Evolutionary conservation across 2,888 invertebrate genomes (phyloP), one percentile per base, ranked within the genome.

Genomic region (Acutogordius australiensis): DNA sequence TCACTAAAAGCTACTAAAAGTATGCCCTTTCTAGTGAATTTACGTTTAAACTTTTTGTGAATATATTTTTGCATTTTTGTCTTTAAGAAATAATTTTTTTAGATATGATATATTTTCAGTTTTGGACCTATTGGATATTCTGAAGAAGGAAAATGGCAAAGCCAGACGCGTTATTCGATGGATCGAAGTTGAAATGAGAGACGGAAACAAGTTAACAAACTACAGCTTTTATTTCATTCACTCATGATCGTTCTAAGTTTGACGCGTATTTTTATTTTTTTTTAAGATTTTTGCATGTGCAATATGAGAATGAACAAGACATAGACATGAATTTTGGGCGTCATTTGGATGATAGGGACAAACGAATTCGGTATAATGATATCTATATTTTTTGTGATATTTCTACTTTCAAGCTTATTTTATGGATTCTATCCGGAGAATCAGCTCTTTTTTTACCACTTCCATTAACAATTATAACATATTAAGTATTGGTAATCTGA

Each of bases 201-300:
- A 57, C 29, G 58, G 58, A 28, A 57, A 57, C 30, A 57, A 57
- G 58, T 57, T 51, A 51, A n/a, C 23, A n/a, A 51, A 21, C 8
- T 21, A 51, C 23, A 21, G 23, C 23, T 51, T n/a, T 51, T 51
- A 23, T 51, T n/a, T n/a, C n/a, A n/a, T n/a, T n/a, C n/a, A n/a
- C n/a, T n/a, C n/a, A n/a, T n/a, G n/a, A n/a, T n/a, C n/a, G n/a
- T n/a, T n/a, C n/a, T n/a, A n/a, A n/a, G n/a, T n/a, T n/a, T n/a
- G n/a, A n/a, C n/a, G n/a, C n/a, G n/a, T 51, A 51, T 51, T 51
- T 51, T 51, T 51, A 23, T 37, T 37, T 37, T 37, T 37, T 37
- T 37, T 37, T 4, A 13, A 51, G 51, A 23, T 51, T n/a, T 51
- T 51, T 51, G 23, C 51, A 51, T 26, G 51, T 51, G 8, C 51